phyloP scores from a whole-genome alignment of 2,113 vertebrate species.

The Terrapene triunguis region DNA sequence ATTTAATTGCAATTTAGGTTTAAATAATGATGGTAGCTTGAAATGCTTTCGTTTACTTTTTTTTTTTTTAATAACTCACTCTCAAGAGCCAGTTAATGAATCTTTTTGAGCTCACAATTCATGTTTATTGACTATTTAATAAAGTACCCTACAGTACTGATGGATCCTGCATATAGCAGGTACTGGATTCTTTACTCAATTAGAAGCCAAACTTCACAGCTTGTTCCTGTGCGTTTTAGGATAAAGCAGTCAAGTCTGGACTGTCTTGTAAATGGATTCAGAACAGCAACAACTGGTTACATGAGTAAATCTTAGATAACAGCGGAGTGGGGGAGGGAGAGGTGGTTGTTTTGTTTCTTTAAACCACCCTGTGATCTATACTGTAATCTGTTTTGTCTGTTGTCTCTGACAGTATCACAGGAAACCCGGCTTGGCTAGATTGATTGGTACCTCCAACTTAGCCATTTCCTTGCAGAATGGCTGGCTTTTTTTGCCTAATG shows the following conservation, averaged over 20 bases:
- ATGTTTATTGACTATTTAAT: conserved; percentile 13
- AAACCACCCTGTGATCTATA: conserved; percentile 50
- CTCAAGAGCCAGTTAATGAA: neutral
- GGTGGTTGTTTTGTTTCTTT: neutral
- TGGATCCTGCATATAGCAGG: conserved; percentile 3
- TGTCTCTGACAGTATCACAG: conserved; percentile 86
- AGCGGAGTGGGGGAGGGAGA: neutral
- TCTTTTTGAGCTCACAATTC: conserved; percentile 23
- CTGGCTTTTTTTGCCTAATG: conserved; percentile 90
- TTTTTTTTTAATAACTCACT: conserved; percentile 33
- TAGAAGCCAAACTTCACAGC: neutral
- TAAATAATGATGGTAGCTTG: conserved; percentile 29
- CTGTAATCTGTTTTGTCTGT: conserved; percentile 83
- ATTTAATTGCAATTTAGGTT: conserved; percentile 34
- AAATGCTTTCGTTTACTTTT: conserved; percentile 11
- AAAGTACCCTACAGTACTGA: neutral
- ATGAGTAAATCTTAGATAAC: conserved; percentile 45
- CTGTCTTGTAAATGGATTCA: neutral
- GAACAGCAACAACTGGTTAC: neutral
- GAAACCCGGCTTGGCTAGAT: conserved; percentile 85
- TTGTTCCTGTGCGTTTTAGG: conserved; percentile 1
- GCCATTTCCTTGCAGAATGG: conserved; percentile 91
- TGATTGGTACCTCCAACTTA: conserved; percentile 90
- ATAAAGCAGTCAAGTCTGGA: neutral
- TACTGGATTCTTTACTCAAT: conserved; percentile 18